Conservation (phyloP, 2,113 vertebrate genomes). For the Marmota flaviventris region DNA sequence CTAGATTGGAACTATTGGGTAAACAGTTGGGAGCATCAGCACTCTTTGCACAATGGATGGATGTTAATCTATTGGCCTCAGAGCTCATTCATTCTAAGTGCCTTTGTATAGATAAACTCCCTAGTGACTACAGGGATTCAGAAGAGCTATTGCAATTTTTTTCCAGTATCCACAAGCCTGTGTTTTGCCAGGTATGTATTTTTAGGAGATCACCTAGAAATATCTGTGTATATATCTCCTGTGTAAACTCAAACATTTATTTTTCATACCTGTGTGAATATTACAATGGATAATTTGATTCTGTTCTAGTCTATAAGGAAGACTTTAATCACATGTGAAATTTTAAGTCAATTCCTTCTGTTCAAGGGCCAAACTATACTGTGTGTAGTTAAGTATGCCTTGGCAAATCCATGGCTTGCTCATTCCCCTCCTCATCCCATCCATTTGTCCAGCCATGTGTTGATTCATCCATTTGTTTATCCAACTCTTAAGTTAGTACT, state of each 20-base stretch:
- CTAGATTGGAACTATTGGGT: slow-evolving; percentile 95
- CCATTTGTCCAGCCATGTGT: neutral
- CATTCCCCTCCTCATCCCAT: neutral
- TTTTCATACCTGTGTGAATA: neutral
- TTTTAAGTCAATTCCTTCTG: neutral
- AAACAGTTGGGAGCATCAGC: slow-evolving; percentile 91
- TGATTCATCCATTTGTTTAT: neutral
- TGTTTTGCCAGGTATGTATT: slow-evolving; percentile 96
- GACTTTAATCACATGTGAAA: neutral
- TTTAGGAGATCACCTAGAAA: neutral
- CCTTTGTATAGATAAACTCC: slow-evolving; percentile 95
- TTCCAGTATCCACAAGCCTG: slow-evolving; percentile 93
- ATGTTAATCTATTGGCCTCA: slow-evolving; percentile 95
- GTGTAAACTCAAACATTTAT: neutral
- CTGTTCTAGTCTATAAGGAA: neutral
- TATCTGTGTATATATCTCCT: neutral
- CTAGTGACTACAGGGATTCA: slow-evolving; percentile 91
- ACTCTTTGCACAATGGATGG: slow-evolving; percentile 98
- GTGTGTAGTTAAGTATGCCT: neutral
- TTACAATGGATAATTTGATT: neutral
- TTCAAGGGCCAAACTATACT: neutral
- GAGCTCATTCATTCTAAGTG: slow-evolving; percentile 98
- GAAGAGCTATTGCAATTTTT: slow-evolving; percentile 94
- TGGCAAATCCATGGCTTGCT: neutral
- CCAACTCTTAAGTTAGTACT: neutral